Percentiles rank a stretch among this genome's conserved stretches.
Conservation (phyloP, 2,113 vertebrate genomes). For the Ceuthmochares aereus region DNA sequence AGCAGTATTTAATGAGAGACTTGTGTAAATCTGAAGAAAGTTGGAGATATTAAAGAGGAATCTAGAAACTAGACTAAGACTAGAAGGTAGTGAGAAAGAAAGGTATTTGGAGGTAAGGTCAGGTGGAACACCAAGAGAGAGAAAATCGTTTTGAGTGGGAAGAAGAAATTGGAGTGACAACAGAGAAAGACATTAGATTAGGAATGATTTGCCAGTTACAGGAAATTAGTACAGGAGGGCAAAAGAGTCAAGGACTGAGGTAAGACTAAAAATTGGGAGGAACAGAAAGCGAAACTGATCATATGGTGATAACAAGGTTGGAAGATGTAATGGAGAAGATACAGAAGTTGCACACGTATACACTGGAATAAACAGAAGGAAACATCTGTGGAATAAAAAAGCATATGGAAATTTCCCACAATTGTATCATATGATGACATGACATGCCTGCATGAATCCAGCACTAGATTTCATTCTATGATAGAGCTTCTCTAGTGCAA, state of each 20-base stretch:
- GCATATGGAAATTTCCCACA: background rate
- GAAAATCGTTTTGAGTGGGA: background rate
- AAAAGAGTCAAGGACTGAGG: background rate
- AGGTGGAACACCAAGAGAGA: background rate
- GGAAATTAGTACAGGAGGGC: background rate
- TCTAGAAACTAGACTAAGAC: background rate
- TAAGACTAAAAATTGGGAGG: background rate
- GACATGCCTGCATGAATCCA: background rate
- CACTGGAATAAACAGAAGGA: background rate
- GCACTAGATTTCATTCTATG: background rate
- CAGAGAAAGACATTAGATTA: background rate
- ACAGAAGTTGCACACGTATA: background rate
- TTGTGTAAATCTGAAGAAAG: background rate
- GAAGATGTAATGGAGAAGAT: background rate
- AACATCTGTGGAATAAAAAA: background rate
- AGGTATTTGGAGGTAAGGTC: background rate
- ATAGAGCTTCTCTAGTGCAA: background rate
- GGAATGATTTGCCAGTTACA: background rate
- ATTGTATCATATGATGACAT: rapidly evolving
- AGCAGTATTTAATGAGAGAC: background rate
- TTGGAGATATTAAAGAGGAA: background rate
- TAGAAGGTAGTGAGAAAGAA: background rate
- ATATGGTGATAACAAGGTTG: background rate
- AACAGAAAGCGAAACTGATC: background rate
- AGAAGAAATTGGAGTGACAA: background rate